A percentile compares a stretch with the other conserved stretches of the same genome.
Conservation (phyloP, 2,888 invertebrate genomes). For the Polia nebulosa region DNA sequence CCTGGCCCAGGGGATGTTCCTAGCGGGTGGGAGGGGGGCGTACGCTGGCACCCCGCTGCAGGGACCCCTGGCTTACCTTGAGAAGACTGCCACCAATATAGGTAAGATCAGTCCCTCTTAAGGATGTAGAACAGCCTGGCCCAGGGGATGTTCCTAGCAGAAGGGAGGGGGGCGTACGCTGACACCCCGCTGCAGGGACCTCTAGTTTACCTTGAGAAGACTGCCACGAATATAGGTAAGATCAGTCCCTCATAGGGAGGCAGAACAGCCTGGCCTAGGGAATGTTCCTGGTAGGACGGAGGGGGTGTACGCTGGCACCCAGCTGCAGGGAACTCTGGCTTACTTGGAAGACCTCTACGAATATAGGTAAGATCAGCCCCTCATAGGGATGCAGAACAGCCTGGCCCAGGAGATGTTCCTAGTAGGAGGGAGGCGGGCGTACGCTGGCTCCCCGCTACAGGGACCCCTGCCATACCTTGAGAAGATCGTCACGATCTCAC, state of each 20-base stretch:
- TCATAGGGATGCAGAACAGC: slow-evolving; percentile 85
- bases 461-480: no score
- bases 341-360: slow-evolving; percentile 97
- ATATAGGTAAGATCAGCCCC: slow-evolving; percentile 92
- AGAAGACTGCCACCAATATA: slow-evolving; percentile 98
- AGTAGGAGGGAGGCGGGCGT: no score
- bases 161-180: slow-evolving; percentile 90
- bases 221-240: slow-evolving; percentile 96
- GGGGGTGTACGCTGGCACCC: slow-evolving; percentile 90
- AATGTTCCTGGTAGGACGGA: slow-evolving; percentile 92
- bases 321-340: slow-evolving; percentile 96
- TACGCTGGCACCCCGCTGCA: slow-evolving; percentile 92
- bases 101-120: slow-evolving; percentile 82
- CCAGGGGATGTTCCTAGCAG: slow-evolving; percentile 91
- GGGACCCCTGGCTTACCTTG: slow-evolving; percentile 96
- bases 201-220: slow-evolving; percentile 96
- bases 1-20: slow-evolving; percentile 90
- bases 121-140: slow-evolving; percentile 88
- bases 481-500: no score
- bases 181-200: slow-evolving; percentile 94
- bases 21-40: slow-evolving; percentile 91
- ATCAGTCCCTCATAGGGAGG: slow-evolving; percentile 73
- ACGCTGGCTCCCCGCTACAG: no score
- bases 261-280: slow-evolving; percentile 87
- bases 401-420: slow-evolving; percentile 91